phyloP scores from a whole-genome alignment of 2,888 invertebrate genomes.

The Mactromeris polynyma region DNA sequence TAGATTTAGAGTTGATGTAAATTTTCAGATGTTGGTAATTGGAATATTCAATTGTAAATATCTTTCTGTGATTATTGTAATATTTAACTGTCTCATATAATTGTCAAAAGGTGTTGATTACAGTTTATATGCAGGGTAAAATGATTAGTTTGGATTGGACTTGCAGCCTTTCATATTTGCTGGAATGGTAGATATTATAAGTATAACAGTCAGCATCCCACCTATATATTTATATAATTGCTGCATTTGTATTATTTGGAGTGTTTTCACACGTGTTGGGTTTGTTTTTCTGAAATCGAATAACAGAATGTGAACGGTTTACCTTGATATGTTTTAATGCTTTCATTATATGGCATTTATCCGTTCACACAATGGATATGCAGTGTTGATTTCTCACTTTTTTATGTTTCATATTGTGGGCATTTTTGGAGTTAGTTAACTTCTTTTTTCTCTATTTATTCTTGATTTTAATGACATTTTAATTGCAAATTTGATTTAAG shows the following conservation, averaged over 20 bases:
- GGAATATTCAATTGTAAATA: constrained; percentile 12
- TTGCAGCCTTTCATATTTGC: neutral
- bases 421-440: neutral
- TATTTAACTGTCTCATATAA: constrained; percentile 5
- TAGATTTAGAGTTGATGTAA: neutral
- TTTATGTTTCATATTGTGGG: neutral
- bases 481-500: neutral
- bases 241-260: neutral
- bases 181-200: neutral
- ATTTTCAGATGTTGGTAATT: neutral
- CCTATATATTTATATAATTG: neutral
- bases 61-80: constrained; percentile 13
- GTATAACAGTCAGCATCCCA: neutral
- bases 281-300: neutral
- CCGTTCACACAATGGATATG: neutral
- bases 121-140: constrained; percentile 12
- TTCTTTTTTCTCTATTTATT: neutral
- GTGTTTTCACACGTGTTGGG: neutral
- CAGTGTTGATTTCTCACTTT: neutral
- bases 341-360: neutral
- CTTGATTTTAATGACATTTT: neutral
- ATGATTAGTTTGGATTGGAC: neutral
- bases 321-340: neutral
- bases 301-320: neutral
- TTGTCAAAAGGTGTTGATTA: neutral